A percentile compares a stretch with the other conserved stretches of the same genome.
These are phyloP conservation scores for Melanotaenia duboulayi DNA, from an alignment of 2,113 vertebrate genomes.

Conservation along the genomic window DNA sequence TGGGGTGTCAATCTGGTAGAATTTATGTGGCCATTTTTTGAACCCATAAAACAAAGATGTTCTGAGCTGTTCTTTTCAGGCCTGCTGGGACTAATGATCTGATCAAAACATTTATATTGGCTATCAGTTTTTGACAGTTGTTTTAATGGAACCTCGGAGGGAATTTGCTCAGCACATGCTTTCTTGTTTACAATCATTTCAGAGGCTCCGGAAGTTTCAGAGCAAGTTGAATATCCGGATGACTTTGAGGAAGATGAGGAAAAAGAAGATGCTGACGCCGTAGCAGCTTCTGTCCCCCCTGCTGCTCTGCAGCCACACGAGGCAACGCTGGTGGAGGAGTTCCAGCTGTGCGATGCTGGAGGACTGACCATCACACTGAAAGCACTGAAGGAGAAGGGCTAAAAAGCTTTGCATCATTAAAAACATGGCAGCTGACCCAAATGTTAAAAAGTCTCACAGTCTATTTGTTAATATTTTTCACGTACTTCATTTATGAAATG, in stretches of 20 bases:
- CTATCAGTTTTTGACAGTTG: no score
- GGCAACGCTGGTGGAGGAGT: conserved; percentile 70
- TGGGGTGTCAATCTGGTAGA: no score
- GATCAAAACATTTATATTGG: no score
- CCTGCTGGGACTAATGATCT: no score
- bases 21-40: no score
- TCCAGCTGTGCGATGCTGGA: conserved; percentile 66
- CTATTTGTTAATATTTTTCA: neutral
- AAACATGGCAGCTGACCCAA: neutral
- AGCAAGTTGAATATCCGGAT: conserved; percentile 78
- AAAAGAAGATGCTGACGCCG: conserved; percentile 61
- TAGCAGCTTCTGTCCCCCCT: conserved; percentile 51
- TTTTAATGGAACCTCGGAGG: no score
- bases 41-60: no score
- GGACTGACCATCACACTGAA: conserved; percentile 74
- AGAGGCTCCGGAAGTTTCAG: conserved; percentile 49
- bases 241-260: conserved; percentile 84
- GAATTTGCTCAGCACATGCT: no score
- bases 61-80: no score
- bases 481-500: neutral
- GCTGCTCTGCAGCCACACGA: conserved; percentile 49
- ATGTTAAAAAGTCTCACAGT: neutral
- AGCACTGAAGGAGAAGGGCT: conserved; percentile 72
- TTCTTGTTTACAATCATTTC: conserved; percentile 5
- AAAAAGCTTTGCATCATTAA: conserved; percentile 21